Percentiles rank a stretch among this genome's conserved stretches.
Evolutionary conservation across 2,113 vertebrate genomes (phyloP).

Genomic region (Oplegnathus fasciatus): DNA sequence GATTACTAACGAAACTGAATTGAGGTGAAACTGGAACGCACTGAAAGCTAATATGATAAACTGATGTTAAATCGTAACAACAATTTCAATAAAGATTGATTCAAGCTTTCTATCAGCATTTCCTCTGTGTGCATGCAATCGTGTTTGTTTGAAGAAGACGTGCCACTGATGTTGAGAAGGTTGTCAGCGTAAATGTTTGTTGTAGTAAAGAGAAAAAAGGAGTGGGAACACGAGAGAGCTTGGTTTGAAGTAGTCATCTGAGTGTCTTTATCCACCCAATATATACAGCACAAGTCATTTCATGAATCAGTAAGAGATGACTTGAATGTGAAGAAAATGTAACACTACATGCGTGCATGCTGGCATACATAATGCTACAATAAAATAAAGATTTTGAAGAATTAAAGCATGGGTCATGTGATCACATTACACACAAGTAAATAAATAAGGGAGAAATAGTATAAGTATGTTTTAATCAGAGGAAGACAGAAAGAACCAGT

Average conservation of each 20-base stretch:
- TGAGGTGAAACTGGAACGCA: conserved; percentile 23
- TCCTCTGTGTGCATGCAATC: conserved; percentile 29
- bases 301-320: not conserved
- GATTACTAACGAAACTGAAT: conserved; percentile 44
- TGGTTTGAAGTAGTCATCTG: not conserved
- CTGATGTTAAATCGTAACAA: conserved; percentile 34
- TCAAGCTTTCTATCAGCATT: conserved; percentile 53
- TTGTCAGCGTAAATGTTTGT: not conserved
- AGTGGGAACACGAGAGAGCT: not conserved
- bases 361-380: not conserved
- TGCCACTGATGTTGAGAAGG: not conserved
- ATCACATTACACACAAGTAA: conserved; percentile 1
- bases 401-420: not conserved
- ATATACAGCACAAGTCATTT: conserved; percentile 4
- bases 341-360: not conserved
- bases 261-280: not conserved
- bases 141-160: conserved; percentile 20
- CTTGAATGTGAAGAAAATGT: conserved; percentile 15
- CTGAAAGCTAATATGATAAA: conserved; percentile 8
- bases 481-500: not conserved
- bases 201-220: not conserved
- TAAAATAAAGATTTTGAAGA: conserved; percentile 5
- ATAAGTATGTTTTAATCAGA: not conserved
- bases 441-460: not conserved
- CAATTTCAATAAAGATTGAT: conserved; percentile 65